These are phyloP conservation scores for Melitaea cinxia DNA, from an alignment of 1,140 invertebrate genomes.

Conservation along the genomic window DNA sequence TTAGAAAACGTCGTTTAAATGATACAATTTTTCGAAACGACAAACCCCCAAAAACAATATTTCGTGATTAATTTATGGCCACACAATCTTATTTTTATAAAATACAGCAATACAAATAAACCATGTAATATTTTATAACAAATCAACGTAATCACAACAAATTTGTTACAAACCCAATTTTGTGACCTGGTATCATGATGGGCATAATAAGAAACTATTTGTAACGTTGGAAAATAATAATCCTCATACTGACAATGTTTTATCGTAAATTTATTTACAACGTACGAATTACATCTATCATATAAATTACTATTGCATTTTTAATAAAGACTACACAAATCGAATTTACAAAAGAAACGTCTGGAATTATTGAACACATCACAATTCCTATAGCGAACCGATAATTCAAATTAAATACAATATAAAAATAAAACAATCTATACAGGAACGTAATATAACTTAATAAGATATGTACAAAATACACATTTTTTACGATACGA, in stretches of 20 bases:
- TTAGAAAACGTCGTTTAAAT: slow-evolving; percentile 14
- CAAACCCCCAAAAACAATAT: slow-evolving; percentile 50
- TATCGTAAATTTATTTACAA: slow-evolving; percentile 68
- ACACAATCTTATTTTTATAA: slow-evolving; percentile 77
- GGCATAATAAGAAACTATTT: slow-evolving; percentile 40
- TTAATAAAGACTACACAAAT: slow-evolving; percentile 72
- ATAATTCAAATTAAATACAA: slow-evolving; percentile 72
- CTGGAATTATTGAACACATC: slow-evolving; percentile 73
- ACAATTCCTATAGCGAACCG: slow-evolving; percentile 75
- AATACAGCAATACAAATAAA: slow-evolving; percentile 63
- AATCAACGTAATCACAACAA: slow-evolving; percentile 48
- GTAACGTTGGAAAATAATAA: slow-evolving; percentile 55
- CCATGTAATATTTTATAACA: slow-evolving; percentile 53
- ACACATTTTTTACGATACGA: slow-evolving; percentile 67
- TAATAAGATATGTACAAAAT: slow-evolving; percentile 78
- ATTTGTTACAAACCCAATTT: slow-evolving; percentile 48
- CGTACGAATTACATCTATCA: slow-evolving; percentile 65
- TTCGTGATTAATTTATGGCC: slow-evolving; percentile 66
- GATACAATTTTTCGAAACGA: slow-evolving; percentile 1
- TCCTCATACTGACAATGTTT: slow-evolving; percentile 55
- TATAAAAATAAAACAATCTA: slow-evolving; percentile 65
- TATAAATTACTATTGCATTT: slow-evolving; percentile 82
- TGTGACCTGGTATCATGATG: slow-evolving; percentile 49
- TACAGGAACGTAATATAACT: slow-evolving; percentile 80
- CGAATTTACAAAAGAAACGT: slow-evolving; percentile 73